These are phyloP conservation scores for Drosophila prosaltans DNA, from an alignment of 1,140 invertebrate species.

Conservation along the genomic window DNA sequence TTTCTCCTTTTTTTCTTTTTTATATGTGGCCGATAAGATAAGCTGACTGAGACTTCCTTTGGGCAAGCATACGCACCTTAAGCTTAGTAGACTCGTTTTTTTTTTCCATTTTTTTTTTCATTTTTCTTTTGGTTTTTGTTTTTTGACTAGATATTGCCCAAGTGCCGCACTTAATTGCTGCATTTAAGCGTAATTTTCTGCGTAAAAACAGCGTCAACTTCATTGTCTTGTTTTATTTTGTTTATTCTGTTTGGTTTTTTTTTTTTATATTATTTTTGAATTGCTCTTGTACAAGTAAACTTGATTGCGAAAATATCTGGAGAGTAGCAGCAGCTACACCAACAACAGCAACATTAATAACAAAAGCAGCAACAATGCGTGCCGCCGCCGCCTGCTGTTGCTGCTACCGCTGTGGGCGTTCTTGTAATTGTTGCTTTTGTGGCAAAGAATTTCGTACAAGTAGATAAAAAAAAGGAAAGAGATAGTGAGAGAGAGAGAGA, in stretches of 20 bases:
- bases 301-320: constrained; percentile 8
- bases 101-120: neutral
- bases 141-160: constrained; percentile 45
- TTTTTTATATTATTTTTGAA: constrained; percentile 28
- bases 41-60: constrained; percentile 14
- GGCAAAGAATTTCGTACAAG: constrained; percentile 5
- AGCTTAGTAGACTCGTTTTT: neutral
- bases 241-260: neutral
- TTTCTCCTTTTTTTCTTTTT: neutral
- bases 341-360: neutral
- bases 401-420: constrained; percentile 3
- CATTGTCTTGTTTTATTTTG: constrained; percentile 3
- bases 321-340: neutral
- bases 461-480: neutral
- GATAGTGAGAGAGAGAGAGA: neutral
- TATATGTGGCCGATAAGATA: constrained; percentile 2
- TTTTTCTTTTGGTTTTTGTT: neutral
- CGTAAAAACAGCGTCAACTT: constrained; percentile 10
- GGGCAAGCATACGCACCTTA: neutral
- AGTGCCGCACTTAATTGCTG: constrained; percentile 57
- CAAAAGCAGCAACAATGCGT: neutral
- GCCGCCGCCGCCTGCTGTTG: neutral
- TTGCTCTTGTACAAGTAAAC: constrained; percentile 27
- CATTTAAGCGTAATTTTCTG: constrained; percentile 49
- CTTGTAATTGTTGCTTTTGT: constrained; percentile 19